phyloP scores from a whole-genome alignment of 2,797 vertebrate species.

The Myripristis murdjan region DNA sequence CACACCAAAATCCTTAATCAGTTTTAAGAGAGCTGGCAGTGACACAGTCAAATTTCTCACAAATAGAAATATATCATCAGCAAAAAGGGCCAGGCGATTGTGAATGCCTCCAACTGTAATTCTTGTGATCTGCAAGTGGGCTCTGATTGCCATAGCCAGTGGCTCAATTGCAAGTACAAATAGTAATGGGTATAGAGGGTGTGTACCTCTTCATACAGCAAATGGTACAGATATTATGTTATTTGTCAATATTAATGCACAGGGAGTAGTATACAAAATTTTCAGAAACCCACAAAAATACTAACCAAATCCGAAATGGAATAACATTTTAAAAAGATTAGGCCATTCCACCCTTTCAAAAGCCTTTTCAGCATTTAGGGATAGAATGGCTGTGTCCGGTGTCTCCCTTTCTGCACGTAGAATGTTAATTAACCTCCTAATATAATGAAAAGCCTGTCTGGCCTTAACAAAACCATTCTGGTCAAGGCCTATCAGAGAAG shows the following conservation, averaged over 20 bases:
- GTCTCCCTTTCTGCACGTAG: too few species aligned
- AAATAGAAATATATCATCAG: background rate
- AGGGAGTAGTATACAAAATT: background rate
- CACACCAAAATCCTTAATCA: background rate
- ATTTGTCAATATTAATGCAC: slow-evolving; percentile 1
- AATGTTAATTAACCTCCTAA: too few species aligned
- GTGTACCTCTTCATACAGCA: background rate
- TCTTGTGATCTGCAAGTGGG: background rate
- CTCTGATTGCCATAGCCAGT: background rate
- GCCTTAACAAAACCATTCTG: too few species aligned
- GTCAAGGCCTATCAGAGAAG: too few species aligned
- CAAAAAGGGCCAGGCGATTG: background rate
- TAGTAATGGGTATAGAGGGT: background rate
- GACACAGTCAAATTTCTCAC: background rate
- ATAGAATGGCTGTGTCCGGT: too few species aligned
- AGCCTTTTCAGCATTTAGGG: too few species aligned
- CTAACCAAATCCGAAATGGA: too few species aligned
- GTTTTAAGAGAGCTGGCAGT: background rate
- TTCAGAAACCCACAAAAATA: background rate
- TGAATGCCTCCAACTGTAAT: background rate
- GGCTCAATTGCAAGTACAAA: background rate
- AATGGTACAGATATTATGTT: background rate
- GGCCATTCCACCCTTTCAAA: too few species aligned
- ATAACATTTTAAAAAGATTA: too few species aligned
- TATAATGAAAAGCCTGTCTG: too few species aligned